Percentiles rank a stretch among this genome's conserved stretches.
Conservation (phyloP, 2,888 invertebrate species). For the Acheta domesticus region DNA sequence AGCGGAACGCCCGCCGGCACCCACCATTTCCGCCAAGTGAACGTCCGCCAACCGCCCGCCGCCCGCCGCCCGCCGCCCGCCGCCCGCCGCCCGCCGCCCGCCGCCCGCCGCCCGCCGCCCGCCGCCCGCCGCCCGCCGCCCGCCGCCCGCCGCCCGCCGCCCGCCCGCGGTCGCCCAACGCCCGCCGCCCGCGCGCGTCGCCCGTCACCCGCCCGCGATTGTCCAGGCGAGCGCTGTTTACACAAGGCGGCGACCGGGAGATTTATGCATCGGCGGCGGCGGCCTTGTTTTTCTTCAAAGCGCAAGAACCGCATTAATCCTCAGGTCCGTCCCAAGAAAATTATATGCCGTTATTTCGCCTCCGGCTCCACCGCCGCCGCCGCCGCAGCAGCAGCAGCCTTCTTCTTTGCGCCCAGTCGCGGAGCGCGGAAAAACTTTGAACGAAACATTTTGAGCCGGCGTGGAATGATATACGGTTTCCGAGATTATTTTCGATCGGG, state of each 20-base stretch:
- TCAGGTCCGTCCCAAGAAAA: not conserved
- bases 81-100: not conserved
- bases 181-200: not conserved
- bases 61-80: too few relatives aligned
- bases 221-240: not conserved
- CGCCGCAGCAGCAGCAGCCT: not conserved
- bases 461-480: slow-evolving; percentile 2
- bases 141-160: slow-evolving; percentile 2
- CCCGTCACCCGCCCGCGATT: not conserved
- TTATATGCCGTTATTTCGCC: not conserved
- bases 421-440: not conserved
- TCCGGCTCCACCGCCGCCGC: not conserved
- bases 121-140: slow-evolving; percentile 4
- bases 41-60: too few relatives aligned
- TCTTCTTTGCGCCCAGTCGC: not conserved
- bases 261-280: not conserved
- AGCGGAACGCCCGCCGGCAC: too few relatives aligned
- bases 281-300: not conserved
- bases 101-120: not conserved
- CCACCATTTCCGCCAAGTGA: too few relatives aligned
- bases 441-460: not conserved
- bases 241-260: not conserved
- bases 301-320: not conserved
- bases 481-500: slow-evolving; percentile 18
- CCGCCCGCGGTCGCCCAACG: not conserved